Evolutionary conservation across 2,888 invertebrate genomes (phyloP).

Genomic region (Drepana falcataria): DNA sequence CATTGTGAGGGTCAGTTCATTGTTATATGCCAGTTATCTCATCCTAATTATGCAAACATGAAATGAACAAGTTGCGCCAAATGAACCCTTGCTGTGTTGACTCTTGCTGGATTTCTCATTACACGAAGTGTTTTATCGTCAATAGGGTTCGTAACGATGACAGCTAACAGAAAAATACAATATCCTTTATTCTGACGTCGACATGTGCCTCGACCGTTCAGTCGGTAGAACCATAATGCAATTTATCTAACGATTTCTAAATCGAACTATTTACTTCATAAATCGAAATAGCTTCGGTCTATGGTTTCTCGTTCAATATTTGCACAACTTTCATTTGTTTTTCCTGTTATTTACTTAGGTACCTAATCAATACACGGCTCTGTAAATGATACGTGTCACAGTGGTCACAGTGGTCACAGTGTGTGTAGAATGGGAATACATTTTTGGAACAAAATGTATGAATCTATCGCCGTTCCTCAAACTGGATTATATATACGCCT

Average conservation of each 20-base stretch:
- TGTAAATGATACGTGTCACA: too few species aligned
- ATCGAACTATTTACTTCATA: neutral
- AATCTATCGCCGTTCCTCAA: too few species aligned
- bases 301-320: neutral
- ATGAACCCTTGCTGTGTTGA: neutral
- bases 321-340: neutral
- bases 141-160: neutral
- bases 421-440: too few species aligned
- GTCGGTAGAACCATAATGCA: neutral
- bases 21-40: neutral
- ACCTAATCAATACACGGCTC: too few species aligned
- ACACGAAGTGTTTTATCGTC: neutral
- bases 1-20: conserved; percentile 3
- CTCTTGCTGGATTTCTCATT: neutral
- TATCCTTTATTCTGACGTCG: neutral
- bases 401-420: too few species aligned
- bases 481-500: too few species aligned
- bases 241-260: neutral
- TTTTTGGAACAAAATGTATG: too few species aligned
- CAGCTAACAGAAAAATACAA: neutral
- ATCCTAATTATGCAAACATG: conserved; percentile 2
- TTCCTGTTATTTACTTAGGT: too few species aligned
- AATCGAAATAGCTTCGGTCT: neutral
- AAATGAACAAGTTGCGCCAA: neutral
- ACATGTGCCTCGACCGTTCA: neutral